Evolutionary conservation across 2,113 vertebrate species (phyloP), one percentile per base, ranked within the genome.

Genomic region (Falcunculus frontatus): DNA sequence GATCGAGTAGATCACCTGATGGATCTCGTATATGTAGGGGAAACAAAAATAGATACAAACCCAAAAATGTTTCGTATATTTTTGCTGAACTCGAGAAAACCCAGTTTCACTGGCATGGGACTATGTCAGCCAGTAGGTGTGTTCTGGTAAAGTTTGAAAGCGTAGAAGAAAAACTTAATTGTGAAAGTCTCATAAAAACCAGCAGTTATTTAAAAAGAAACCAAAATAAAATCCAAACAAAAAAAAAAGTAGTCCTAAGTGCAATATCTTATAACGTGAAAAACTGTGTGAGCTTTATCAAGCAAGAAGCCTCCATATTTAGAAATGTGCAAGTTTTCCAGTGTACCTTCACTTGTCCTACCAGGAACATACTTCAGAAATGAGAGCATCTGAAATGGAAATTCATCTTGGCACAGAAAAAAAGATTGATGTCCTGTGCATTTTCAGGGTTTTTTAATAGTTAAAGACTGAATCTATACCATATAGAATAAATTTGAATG

Each of bases 1-100:
- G 2, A 8, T 32, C 0, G 2, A n/a, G 7, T 35, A 42, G 30
- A 59, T 41, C 35, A 50, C 12, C 9, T 46, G n/a, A n/a, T 44
- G 6, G 67, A 27, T 11, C 5, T 52, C 9, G 12, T 53, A 3
- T 22, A 8, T 25, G 7, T 20, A 11, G 5, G 14, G 13, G 19
- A 35, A 75, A 70, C 5, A 23, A 39, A 33, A 67, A 84, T 21
- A 33, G 4, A 47, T 33, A 8, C 3, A 83, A 62, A 52, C 4
- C 9, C 19, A 32, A 27, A 74, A 49, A 22, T 23, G 2, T 18
- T 75, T 49, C 10, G 35, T 68, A 4, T 26, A 29, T 14, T 22
- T 69, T 81, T 84, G 20, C 25, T 81, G 18, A 65, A 41, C 11
- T 70, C 11, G 39, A 46, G 12, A 75, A 41, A 10, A 3, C 1